Conservation (phyloP, 2,113 vertebrate genomes). For the Pseudonaja textilis region DNA sequence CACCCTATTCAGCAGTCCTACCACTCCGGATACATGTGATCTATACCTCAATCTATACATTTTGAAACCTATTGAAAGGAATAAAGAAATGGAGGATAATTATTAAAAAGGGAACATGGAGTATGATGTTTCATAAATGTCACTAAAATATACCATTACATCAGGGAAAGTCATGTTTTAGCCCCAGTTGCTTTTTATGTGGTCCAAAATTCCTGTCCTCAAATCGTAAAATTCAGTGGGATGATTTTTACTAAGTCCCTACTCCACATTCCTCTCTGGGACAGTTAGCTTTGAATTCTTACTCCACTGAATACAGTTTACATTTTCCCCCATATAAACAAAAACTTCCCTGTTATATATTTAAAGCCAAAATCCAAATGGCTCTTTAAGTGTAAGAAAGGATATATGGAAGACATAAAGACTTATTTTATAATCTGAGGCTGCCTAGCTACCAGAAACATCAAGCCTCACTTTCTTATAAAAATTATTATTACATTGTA, state of each 20-base stretch:
- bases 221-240: neutral
- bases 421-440: slow-evolving; percentile 7
- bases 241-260: neutral
- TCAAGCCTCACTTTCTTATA: slow-evolving; percentile 47
- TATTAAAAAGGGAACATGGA: neutral
- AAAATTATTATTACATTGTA: slow-evolving; percentile 39
- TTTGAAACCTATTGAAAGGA: neutral
- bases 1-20: neutral
- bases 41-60: neutral
- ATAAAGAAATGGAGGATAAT: neutral
- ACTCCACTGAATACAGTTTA: neutral
- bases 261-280: neutral
- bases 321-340: neutral
- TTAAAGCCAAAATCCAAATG: neutral
- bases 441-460: slow-evolving; percentile 39
- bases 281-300: neutral
- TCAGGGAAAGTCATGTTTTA: neutral
- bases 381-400: neutral
- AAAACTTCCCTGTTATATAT: neutral
- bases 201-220: neutral
- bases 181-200: neutral
- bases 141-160: neutral
- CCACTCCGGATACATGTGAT: neutral
- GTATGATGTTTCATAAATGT: neutral
- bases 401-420: neutral